Evolutionary conservation across 1,140 invertebrate species (phyloP), one percentile per base, ranked within the genome.

Genomic region (Platorchestia sp.): DNA sequence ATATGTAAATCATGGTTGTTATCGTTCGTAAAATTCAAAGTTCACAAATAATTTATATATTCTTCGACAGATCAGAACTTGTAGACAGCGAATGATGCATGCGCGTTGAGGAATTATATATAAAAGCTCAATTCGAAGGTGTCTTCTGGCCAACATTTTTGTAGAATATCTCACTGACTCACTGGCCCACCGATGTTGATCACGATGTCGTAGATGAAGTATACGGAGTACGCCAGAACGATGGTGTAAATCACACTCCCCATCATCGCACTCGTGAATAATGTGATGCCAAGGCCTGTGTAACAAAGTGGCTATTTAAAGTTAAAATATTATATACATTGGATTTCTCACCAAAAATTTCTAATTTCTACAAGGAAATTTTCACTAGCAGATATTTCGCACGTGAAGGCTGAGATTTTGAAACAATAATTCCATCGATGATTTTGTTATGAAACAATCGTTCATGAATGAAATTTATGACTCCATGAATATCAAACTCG

Each of bases 181-280:
- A 45, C 91, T 1, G 43, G 45, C 19, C 44, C 43, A 14, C 91
- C 91, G 45, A 93, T 93, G 10, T 40, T 93, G 45, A 47, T 47
- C 3, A 93, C 40, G 22, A 47, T 44, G 10, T 45, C 91, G 91
- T 93, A 93, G 40, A 93, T 45, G 91, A 93, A 93, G 45, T 93
- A 93, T 14, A 45, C 91, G 43, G 91, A 40, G 91, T 93, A 93
- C 41, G 91, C 91, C 43, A 93, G 91, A n/a, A 93, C 45, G 43
- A 93, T 93, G 6, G 91, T 93, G 45, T 93, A 93, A 10, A 93
- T 44, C 45, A 93, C 91, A 40, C 36, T 40, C 10, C 91, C 91
- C 1, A 47, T 44, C 45, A 93, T 45, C 19, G 91, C 91, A 45
- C 43, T 45, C 43, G 47, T 44, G 91, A 44, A 93, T 40, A 93